Percentiles rank a stretch among this genome's conserved stretches.
These are phyloP conservation scores for Lamellibrachia columna DNA, from an alignment of 2,888 invertebrate species.

Conservation along the genomic window DNA sequence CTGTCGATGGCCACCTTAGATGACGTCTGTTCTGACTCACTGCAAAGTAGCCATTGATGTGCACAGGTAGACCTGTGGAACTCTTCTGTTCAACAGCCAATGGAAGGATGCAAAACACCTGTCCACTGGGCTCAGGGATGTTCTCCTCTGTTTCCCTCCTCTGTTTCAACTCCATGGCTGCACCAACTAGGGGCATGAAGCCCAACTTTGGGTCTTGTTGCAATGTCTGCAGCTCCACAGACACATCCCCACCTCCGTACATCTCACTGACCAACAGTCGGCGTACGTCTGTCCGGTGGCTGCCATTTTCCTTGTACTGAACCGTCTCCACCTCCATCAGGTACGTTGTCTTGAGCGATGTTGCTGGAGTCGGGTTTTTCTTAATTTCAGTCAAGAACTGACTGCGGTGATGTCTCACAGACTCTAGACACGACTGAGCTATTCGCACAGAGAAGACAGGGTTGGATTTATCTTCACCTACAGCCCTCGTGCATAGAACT, in stretches of 20 bases:
- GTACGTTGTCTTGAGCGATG: background rate
- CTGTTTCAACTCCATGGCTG: slow-evolving; percentile 40
- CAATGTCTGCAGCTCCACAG: slow-evolving; percentile 31
- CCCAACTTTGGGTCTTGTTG: slow-evolving; percentile 35
- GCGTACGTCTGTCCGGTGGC: slow-evolving; percentile 21
- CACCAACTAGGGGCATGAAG: slow-evolving; percentile 47
- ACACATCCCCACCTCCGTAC: slow-evolving; percentile 33
- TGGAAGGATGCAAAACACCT: slow-evolving; percentile 57
- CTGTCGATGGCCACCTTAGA: slow-evolving; percentile 57
- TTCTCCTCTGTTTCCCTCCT: background rate
- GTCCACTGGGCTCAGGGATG: slow-evolving; percentile 42
- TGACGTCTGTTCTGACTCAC: slow-evolving; percentile 57
- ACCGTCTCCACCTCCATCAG: background rate
- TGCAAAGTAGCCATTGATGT: slow-evolving; percentile 60
- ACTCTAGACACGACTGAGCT: background rate
- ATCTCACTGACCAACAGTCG: slow-evolving; percentile 36
- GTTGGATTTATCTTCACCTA: slow-evolving; percentile 27
- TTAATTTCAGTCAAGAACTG: background rate
- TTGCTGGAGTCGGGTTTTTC: background rate
- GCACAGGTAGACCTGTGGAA: slow-evolving; percentile 48
- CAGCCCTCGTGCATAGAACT: slow-evolving; percentile 44
- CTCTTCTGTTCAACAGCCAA: background rate
- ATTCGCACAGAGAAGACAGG: slow-evolving; percentile 37
- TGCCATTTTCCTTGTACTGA: background rate
- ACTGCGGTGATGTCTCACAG: background rate